A percentile compares a stretch with the other conserved stretches of the same genome.
Evolutionary conservation across 2,797 vertebrate species (phyloP).

Genomic region (Gambusia yucatana): DNA sequence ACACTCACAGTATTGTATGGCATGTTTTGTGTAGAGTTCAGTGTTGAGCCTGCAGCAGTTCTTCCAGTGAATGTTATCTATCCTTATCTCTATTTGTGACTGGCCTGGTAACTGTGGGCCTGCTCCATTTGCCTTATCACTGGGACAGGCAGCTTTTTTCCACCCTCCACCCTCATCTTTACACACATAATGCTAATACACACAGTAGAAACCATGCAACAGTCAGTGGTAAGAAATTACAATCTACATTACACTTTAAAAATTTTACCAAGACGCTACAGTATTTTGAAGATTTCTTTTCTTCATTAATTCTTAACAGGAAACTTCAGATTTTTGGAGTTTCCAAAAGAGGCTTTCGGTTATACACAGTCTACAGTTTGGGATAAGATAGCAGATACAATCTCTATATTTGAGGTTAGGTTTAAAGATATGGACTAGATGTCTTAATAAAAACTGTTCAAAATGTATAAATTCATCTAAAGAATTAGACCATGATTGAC

Average conservation of each 20-base stretch:
- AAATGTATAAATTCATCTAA: too few relatives aligned
- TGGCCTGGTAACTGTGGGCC: constrained; percentile 76
- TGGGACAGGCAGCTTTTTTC: constrained; percentile 46
- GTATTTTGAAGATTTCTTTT: constrained; percentile 10
- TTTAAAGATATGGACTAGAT: neutral
- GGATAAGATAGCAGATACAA: neutral
- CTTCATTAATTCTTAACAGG: constrained; percentile 12
- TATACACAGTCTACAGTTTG: neutral
- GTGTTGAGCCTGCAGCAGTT: constrained; percentile 66
- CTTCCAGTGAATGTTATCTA: constrained; percentile 80
- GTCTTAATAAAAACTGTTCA: neutral
- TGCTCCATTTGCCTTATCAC: constrained; percentile 71
- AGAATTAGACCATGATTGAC: neutral
- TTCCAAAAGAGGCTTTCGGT: neutral
- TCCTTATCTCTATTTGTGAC: constrained; percentile 80
- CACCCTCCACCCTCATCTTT: constrained; percentile 14
- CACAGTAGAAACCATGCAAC: neutral
- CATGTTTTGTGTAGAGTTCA: constrained; percentile 24
- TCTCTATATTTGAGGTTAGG: neutral
- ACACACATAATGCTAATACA: constrained; percentile 29
- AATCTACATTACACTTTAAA: constrained; percentile 15
- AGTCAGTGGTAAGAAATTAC: constrained; percentile 21
- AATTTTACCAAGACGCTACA: neutral
- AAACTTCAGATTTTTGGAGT: neutral
- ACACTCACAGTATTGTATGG: constrained; percentile 13